A percentile compares a stretch with the other conserved stretches of the same genome.
phyloP scores from a whole-genome alignment of 2,113 vertebrate species.

The Jacana jacana region DNA sequence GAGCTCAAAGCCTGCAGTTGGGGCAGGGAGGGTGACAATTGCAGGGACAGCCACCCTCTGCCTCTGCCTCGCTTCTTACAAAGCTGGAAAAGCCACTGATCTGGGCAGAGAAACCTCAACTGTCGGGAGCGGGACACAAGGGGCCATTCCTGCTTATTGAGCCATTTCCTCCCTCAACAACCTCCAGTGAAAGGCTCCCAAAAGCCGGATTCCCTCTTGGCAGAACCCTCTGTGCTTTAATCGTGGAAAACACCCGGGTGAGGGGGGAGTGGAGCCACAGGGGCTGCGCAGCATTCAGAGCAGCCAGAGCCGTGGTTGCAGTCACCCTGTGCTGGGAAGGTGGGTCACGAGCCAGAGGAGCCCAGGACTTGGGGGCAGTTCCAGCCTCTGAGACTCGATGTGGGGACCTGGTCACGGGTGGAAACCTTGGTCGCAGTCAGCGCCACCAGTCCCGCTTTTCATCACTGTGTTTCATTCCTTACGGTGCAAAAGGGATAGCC shows the following conservation, averaged over 20 bases:
- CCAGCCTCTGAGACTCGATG: too few species aligned
- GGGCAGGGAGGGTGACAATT: neutral
- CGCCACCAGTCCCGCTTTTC: neutral
- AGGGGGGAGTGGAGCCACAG: too few species aligned
- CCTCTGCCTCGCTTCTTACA: neutral
- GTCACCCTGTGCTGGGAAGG: too few species aligned
- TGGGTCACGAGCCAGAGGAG: too few species aligned
- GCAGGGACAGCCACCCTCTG: neutral
- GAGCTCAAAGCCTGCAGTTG: neutral
- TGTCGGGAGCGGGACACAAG: accelerated
- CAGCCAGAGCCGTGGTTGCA: too few species aligned
- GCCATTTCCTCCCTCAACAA: too few species aligned
- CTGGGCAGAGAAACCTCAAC: neutral
- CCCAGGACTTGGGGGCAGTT: too few species aligned
- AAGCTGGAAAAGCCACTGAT: neutral
- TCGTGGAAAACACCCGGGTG: too few species aligned
- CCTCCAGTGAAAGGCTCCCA: too few species aligned
- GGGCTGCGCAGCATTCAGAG: too few species aligned
- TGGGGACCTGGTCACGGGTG: neutral
- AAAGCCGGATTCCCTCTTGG: too few species aligned
- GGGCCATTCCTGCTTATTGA: neutral
- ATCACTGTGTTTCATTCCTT: accelerated
- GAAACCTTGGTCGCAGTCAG: neutral
- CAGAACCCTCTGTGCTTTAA: too few species aligned
- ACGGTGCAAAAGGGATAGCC: neutral